Evolutionary conservation across 1,140 invertebrate genomes (phyloP).

Genomic region (Rhysida immarginata): DNA sequence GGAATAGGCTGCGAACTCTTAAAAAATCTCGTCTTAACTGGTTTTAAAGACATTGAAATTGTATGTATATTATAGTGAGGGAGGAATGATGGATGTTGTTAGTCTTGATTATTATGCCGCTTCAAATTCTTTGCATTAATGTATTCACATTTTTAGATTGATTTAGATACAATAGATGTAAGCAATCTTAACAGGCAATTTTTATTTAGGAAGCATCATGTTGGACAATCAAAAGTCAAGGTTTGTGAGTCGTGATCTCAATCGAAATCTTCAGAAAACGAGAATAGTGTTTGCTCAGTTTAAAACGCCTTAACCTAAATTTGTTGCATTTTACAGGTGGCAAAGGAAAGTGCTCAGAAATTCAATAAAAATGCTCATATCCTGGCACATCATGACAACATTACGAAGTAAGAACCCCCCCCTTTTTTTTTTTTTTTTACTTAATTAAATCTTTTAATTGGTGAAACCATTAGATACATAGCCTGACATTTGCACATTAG

Average conservation of each 20-base stretch:
- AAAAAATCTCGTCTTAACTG: conserved; percentile 90
- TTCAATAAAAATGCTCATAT: conserved; percentile 84
- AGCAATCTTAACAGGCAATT: conserved; percentile 98
- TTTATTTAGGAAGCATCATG: conserved; percentile 92
- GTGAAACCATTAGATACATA: too few relatives aligned
- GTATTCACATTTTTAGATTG: conserved; percentile 60
- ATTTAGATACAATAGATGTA: conserved; percentile 99
- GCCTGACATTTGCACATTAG: too few relatives aligned
- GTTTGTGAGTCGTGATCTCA: too few relatives aligned
- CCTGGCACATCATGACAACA: conserved; percentile 77
- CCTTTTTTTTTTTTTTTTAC: background rate
- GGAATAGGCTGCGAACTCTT: conserved; percentile 98
- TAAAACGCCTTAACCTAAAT: too few relatives aligned
- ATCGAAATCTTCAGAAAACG: too few relatives aligned
- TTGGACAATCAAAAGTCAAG: conserved; percentile 82
- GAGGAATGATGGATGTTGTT: too few relatives aligned
- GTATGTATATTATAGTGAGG: too few relatives aligned
- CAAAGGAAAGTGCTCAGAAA: conserved; percentile 68
- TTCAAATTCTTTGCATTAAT: too few relatives aligned
- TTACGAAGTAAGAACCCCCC: conserved; percentile 55
- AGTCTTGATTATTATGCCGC: too few relatives aligned
- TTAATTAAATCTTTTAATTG: conserved; percentile 13
- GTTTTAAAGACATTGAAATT: conserved; percentile 85
- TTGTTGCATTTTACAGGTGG: conserved; percentile 58
- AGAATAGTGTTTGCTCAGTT: too few relatives aligned